A percentile compares a stretch with the other conserved stretches of the same genome.
phyloP scores from a whole-genome alignment of 1,140 invertebrate species.

The Euwallacea similis region DNA sequence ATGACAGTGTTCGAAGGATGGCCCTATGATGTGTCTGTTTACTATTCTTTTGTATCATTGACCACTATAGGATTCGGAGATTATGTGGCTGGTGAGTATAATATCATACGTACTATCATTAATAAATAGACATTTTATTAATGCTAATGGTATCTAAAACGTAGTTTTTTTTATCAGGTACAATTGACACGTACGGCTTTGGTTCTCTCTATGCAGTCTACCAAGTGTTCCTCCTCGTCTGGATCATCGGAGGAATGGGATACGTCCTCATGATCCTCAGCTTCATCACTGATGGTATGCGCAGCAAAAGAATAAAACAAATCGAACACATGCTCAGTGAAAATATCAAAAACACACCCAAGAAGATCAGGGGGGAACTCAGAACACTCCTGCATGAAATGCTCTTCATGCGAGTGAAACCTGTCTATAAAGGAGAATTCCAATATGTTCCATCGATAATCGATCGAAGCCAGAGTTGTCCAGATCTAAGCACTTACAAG shows the following conservation, averaged over 20 bases:
- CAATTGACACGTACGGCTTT: slow-evolving; percentile 57
- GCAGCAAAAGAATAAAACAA: slow-evolving; percentile 72
- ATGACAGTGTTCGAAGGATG: slow-evolving; percentile 88
- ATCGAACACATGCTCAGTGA: slow-evolving; percentile 75
- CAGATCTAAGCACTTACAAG: slow-evolving; percentile 61
- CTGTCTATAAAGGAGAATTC: slow-evolving; percentile 58
- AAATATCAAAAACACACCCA: slow-evolving; percentile 75
- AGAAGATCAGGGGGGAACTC: slow-evolving; percentile 76
- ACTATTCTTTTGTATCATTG: slow-evolving; percentile 89
- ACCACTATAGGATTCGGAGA: slow-evolving; percentile 96
- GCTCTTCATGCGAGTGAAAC: slow-evolving; percentile 51
- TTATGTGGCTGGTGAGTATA: slow-evolving; percentile 68
- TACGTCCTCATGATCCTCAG: slow-evolving; percentile 90
- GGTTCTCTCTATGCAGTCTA: slow-evolving; percentile 65
- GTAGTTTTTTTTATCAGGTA: slow-evolving; percentile 50
- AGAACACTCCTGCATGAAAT: slow-evolving; percentile 48
- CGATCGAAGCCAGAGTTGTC: slow-evolving; percentile 62
- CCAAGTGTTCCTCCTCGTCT: slow-evolving; percentile 74
- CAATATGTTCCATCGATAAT: slow-evolving; percentile 45
- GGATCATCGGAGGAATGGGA: slow-evolving; percentile 89
- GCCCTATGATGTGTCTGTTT: slow-evolving; percentile 86
- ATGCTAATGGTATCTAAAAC: neutral
- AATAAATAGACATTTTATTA: neutral
- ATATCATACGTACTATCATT: neutral
- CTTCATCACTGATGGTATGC: slow-evolving; percentile 75